These are phyloP conservation scores for Drosophila quadrilineata DNA, from an alignment of 1,140 invertebrate genomes.

Conservation along the genomic window DNA sequence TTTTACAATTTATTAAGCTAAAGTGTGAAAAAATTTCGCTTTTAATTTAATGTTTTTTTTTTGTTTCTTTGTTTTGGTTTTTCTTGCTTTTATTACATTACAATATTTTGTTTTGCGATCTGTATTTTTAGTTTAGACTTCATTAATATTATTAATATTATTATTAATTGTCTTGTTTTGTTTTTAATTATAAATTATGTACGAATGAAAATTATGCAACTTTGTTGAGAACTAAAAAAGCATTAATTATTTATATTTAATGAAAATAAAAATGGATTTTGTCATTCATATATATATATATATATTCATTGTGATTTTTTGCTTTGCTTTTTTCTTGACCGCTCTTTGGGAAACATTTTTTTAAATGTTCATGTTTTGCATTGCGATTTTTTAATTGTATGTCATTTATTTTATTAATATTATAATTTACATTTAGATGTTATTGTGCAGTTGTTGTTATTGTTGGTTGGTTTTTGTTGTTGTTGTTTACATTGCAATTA, in stretches of 20 bases:
- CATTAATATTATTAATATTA: constrained; percentile 32
- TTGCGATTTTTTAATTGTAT: constrained; percentile 54
- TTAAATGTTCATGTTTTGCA: constrained; percentile 44
- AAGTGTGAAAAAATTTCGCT: constrained; percentile 82
- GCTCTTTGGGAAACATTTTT: too few species aligned
- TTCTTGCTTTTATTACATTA: constrained; percentile 53
- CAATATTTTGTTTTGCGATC: constrained; percentile 36
- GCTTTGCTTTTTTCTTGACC: constrained; percentile 39
- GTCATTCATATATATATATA: too few species aligned
- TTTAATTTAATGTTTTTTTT: constrained; percentile 63
- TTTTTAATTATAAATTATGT: constrained; percentile 61
- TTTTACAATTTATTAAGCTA: constrained; percentile 82
- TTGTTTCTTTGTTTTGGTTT: constrained; percentile 30
- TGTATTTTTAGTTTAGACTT: constrained; percentile 42
- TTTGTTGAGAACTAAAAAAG: constrained; percentile 79
- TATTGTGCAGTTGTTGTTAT: constrained; percentile 73
- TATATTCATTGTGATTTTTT: constrained; percentile 42
- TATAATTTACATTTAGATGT: constrained; percentile 76
- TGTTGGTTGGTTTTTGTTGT: constrained; percentile 34
- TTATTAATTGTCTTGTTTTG: constrained; percentile 44
- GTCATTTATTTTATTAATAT: too few species aligned
- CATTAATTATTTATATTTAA: constrained; percentile 80
- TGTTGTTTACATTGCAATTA: constrained; percentile 44
- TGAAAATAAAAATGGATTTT: constrained; percentile 74
- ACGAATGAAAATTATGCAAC: constrained; percentile 72